A percentile compares a stretch with the other conserved stretches of the same genome.
phyloP scores from a whole-genome alignment of 23 tunicate species.

The Ascidia mentula region DNA sequence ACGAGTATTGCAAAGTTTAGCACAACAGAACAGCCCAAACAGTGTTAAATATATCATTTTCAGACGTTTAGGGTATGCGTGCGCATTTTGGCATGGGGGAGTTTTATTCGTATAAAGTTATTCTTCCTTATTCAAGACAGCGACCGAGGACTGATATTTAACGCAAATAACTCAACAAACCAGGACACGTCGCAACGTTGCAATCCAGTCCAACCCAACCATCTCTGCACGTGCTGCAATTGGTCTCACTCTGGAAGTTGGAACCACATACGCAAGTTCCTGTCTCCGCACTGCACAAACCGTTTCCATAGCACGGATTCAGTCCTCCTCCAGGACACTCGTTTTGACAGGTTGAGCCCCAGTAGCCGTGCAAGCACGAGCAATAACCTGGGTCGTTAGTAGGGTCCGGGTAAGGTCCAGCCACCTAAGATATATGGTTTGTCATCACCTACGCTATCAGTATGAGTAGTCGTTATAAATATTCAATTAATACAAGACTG shows the following conservation, averaged over 20 bases:
- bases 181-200: slow-evolving; percentile 15
- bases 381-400: slow-evolving; percentile 28
- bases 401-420: slow-evolving; percentile 16
- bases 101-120: too few relatives aligned
- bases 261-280: slow-evolving; percentile 13
- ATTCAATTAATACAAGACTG: too few relatives aligned
- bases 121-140: too few relatives aligned
- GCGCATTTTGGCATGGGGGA: too few relatives aligned
- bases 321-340: slow-evolving; percentile 18
- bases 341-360: slow-evolving; percentile 30
- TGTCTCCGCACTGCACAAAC: slow-evolving; percentile 3
- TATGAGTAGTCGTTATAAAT: too few relatives aligned
- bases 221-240: slow-evolving; percentile 9
- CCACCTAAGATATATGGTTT: slow-evolving; percentile 5
- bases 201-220: slow-evolving; percentile 29
- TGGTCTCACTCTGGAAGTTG: neutral
- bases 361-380: slow-evolving; percentile 26
- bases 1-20: too few relatives aligned
- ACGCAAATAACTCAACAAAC: neutral
- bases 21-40: too few relatives aligned
- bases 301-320: slow-evolving; percentile 33
- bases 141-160: too few relatives aligned
- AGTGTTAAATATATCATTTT: too few relatives aligned
- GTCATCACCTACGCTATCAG: too few relatives aligned
- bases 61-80: too few relatives aligned